These are phyloP conservation scores for Pagetopsis macropterus DNA, from an alignment of 2,797 vertebrate genomes.

Conservation along the genomic window DNA sequence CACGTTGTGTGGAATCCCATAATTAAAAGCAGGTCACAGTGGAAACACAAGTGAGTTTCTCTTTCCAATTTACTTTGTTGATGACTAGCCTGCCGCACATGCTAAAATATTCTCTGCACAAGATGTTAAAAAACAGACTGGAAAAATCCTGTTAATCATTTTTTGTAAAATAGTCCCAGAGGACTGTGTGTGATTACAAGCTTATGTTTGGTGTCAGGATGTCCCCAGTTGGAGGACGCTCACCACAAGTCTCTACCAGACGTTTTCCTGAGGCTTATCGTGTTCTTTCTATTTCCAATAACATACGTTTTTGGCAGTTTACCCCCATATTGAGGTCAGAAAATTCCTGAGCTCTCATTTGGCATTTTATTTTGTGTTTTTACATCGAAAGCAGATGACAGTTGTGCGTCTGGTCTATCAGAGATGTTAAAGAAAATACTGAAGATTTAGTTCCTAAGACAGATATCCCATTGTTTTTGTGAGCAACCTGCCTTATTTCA, in stretches of 20 bases:
- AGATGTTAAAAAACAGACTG: constrained; percentile 58
- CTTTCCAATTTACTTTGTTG: constrained; percentile 63
- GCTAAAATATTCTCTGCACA: constrained; percentile 59
- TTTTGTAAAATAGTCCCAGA: constrained; percentile 49
- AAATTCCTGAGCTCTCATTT: constrained; percentile 49
- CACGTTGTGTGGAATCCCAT: constrained; percentile 37
- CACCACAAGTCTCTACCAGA: constrained; percentile 41
- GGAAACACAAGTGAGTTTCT: constrained; percentile 57
- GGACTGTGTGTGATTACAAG: constrained; percentile 62
- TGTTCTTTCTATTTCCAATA: constrained; percentile 43
- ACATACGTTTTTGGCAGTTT: constrained; percentile 36
- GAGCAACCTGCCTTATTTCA: background rate
- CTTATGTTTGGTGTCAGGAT: constrained; percentile 68
- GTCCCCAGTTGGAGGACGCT: constrained; percentile 60
- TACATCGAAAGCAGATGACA: constrained; percentile 44
- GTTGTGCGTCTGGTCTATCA: constrained; percentile 5
- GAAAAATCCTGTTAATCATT: constrained; percentile 71
- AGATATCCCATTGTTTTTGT: background rate
- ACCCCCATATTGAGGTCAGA: constrained; percentile 29
- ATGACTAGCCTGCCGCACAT: constrained; percentile 53
- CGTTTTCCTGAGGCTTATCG: constrained; percentile 33
- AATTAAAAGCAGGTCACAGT: constrained; percentile 63
- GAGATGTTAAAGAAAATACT: background rate
- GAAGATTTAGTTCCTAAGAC: background rate
- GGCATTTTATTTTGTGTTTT: constrained; percentile 7